phyloP scores from a whole-genome alignment of 2,113 vertebrate genomes.

The Barbus barbus region DNA sequence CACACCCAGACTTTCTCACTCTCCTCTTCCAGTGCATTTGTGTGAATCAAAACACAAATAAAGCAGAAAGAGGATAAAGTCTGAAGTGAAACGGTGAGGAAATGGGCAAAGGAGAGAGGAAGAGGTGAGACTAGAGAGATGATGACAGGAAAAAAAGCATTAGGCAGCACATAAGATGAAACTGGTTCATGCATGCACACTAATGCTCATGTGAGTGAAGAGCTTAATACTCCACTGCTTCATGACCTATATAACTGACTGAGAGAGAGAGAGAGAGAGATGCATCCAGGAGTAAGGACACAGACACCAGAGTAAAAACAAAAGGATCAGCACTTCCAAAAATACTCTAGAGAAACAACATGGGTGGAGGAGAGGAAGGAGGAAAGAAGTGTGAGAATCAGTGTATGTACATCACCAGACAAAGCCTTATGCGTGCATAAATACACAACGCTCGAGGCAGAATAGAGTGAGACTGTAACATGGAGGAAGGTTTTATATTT shows the following conservation, averaged over 20 bases:
- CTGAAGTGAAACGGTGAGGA: background rate
- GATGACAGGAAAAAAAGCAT: conserved; percentile 3
- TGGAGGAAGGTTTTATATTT: background rate
- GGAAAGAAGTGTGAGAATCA: background rate
- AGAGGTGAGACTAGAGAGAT: conserved; percentile 22
- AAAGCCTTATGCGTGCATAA: background rate
- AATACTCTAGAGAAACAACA: conserved; percentile 33
- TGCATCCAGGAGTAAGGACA: conserved; percentile 2
- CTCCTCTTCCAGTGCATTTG: background rate
- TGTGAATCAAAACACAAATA: background rate
- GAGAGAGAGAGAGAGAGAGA: background rate
- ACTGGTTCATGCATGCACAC: background rate
- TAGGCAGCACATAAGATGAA: conserved; percentile 1
- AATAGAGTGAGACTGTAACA: background rate
- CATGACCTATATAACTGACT: conserved; percentile 33
- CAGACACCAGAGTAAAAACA: conserved; percentile 21
- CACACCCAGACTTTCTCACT: background rate
- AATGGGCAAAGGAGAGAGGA: background rate
- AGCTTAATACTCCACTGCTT: background rate
- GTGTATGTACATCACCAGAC: conserved; percentile 7
- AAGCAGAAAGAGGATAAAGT: background rate
- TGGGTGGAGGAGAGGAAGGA: conserved; percentile 27
- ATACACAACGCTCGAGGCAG: background rate
- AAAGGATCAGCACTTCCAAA: conserved; percentile 46
- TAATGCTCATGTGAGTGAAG: background rate